Conservation (phyloP, 2,888 invertebrate species). For the Euspilapteryx auroguttella region DNA sequence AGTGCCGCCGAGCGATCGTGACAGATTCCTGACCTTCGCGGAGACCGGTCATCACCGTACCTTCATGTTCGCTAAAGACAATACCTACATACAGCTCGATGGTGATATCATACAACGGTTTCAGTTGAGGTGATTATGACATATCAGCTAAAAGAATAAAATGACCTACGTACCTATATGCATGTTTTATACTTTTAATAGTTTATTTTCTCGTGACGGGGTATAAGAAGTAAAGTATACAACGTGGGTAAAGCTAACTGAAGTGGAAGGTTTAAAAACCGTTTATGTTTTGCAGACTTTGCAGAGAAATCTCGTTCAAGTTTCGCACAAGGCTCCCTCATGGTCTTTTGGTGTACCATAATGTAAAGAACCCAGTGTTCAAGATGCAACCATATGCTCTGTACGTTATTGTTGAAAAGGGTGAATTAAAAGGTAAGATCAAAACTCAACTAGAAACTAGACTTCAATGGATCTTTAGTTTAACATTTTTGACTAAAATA, state of each 20-base stretch:
- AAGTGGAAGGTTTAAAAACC: no score
- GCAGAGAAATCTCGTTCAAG: constrained; percentile 26
- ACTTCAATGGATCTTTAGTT: constrained; percentile 1
- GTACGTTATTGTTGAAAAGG: constrained; percentile 90
- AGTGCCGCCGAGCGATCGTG: constrained; percentile 73
- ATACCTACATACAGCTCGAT: constrained; percentile 88
- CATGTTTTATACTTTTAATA: no score
- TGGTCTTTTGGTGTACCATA: constrained; percentile 86
- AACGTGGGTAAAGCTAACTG: no score
- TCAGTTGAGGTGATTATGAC: constrained; percentile 72
- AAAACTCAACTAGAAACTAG: not conserved
- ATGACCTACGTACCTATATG: no score
- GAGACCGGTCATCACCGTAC: constrained; percentile 83
- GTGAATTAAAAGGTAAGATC: constrained; percentile 71
- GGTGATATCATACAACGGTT: constrained; percentile 89
- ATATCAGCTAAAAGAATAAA: no score
- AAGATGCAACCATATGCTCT: constrained; percentile 85
- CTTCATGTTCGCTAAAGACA: constrained; percentile 91
- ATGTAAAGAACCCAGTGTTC: constrained; percentile 82
- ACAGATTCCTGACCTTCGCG: constrained; percentile 80
- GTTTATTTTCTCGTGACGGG: no score
- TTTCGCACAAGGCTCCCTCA: constrained; percentile 87
- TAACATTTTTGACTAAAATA: no score
- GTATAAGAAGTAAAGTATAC: no score
- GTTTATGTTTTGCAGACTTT: no score